phyloP scores from a whole-genome alignment of 2,888 invertebrate species.

The Phyllotreta cruciferae region DNA sequence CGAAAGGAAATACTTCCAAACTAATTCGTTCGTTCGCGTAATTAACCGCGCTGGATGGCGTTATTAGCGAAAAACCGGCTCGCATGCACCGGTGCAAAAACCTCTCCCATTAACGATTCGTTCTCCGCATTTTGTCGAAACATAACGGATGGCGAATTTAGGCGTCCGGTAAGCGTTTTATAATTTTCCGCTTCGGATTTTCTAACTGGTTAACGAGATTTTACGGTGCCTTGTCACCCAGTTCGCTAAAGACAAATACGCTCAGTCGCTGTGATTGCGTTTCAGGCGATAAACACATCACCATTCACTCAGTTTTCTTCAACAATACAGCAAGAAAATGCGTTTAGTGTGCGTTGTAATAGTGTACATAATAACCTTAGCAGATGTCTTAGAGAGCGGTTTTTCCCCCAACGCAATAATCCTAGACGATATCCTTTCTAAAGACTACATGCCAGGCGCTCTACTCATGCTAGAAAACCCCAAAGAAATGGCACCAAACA shows the following conservation, averaged over 20 bases:
- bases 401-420: conserved; percentile 53
- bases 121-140: conserved; percentile 2
- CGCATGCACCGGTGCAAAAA: not conserved
- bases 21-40: too few relatives aligned
- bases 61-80: not conserved
- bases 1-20: too few relatives aligned
- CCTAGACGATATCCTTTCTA: conserved; percentile 72
- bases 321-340: conserved; percentile 5
- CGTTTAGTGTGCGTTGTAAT: not conserved
- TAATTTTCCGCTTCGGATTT: conserved; percentile 40
- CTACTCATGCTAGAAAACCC: conserved; percentile 63
- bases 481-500: conserved; percentile 46
- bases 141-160: conserved; percentile 33
- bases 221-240: conserved; percentile 35
- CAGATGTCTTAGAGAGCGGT: conserved; percentile 11
- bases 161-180: conserved; percentile 35
- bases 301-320: not conserved
- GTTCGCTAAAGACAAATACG: conserved; percentile 15
- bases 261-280: conserved; percentile 15
- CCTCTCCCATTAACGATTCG: conserved; percentile 6
- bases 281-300: conserved; percentile 9
- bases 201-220: conserved; percentile 37
- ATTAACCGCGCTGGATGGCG: not conserved
- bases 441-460: conserved; percentile 74
- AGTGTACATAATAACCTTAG: conserved; percentile 6